A percentile compares a stretch with the other conserved stretches of the same genome.
phyloP scores from a whole-genome alignment of 2,888 invertebrate species.

The Sceliomorpha sp. region DNA sequence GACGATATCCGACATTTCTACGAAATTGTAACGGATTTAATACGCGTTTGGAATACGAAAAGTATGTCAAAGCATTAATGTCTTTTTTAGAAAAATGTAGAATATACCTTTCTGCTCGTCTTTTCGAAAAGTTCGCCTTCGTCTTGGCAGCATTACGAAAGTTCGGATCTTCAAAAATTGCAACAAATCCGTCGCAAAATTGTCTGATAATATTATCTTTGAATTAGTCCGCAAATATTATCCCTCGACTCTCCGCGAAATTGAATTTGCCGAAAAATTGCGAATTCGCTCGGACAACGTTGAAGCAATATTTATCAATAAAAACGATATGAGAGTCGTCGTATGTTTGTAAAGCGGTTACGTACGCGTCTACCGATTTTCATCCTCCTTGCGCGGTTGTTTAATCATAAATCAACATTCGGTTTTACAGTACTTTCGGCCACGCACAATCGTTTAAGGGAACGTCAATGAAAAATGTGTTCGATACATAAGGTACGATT shows the following conservation, averaged over 20 bases:
- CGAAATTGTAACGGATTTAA: too few relatives aligned
- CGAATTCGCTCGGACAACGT: constrained; percentile 11
- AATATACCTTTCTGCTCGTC: too few relatives aligned
- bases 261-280: constrained; percentile 13
- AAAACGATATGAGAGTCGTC: background rate
- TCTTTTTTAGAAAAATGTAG: too few relatives aligned
- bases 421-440: too few relatives aligned
- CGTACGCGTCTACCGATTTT: too few relatives aligned
- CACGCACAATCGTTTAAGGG: too few relatives aligned
- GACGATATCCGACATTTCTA: constrained; percentile 6
- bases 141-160: too few relatives aligned
- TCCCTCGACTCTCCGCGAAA: constrained; percentile 3
- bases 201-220: constrained; percentile 35
- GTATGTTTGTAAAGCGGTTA: too few relatives aligned
- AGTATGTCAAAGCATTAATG: too few relatives aligned
- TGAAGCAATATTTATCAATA: constrained; percentile 8
- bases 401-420: background rate
- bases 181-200: constrained; percentile 19
- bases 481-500: constrained; percentile 28
- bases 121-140: too few relatives aligned
- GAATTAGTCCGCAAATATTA: constrained; percentile 22
- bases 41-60: constrained; percentile 37
- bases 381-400: background rate
- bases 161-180: constrained; percentile 17
- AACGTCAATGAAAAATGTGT: constrained; percentile 15